Conservation (phyloP, 2,797 vertebrate genomes). For the Myotis planiceps region DNA sequence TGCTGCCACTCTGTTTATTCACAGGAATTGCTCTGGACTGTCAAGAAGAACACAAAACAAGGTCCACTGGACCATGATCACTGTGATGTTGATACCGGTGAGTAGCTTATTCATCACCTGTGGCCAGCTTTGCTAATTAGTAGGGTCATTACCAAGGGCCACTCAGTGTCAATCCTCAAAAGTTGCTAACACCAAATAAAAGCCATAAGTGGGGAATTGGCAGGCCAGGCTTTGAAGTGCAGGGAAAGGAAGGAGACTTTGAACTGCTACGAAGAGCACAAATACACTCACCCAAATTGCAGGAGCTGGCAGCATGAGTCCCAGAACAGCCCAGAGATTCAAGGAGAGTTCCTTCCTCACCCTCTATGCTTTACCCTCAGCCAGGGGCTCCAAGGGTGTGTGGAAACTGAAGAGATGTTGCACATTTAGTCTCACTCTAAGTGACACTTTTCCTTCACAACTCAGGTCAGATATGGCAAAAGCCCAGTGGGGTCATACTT, state of each 20-base stretch:
- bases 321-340: not conserved
- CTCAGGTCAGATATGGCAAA: not conserved
- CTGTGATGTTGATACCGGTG: constrained; percentile 19
- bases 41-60: constrained; percentile 46
- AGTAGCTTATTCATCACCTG: constrained; percentile 35
- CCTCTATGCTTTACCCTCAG: not conserved
- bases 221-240: constrained; percentile 61
- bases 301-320: not conserved
- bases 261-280: constrained; percentile 44
- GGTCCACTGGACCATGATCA: not conserved
- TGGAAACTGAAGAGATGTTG: not conserved
- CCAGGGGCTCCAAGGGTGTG: not conserved
- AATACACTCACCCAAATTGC: not conserved
- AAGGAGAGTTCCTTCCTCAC: not conserved
- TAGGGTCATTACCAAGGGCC: constrained; percentile 50
- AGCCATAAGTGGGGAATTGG: constrained; percentile 4
- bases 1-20: not conserved
- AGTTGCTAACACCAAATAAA: constrained; percentile 54
- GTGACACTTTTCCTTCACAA: not conserved
- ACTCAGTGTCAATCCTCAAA: constrained; percentile 42
- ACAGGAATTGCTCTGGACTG: not conserved
- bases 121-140: constrained; percentile 47
- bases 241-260: constrained; percentile 40
- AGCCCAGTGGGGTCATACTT: not conserved
- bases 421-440: not conserved